Percentiles rank a stretch among this genome's conserved stretches.
Evolutionary conservation across 1,140 invertebrate species (phyloP).

Genomic region (Agrypnia vestita): DNA sequence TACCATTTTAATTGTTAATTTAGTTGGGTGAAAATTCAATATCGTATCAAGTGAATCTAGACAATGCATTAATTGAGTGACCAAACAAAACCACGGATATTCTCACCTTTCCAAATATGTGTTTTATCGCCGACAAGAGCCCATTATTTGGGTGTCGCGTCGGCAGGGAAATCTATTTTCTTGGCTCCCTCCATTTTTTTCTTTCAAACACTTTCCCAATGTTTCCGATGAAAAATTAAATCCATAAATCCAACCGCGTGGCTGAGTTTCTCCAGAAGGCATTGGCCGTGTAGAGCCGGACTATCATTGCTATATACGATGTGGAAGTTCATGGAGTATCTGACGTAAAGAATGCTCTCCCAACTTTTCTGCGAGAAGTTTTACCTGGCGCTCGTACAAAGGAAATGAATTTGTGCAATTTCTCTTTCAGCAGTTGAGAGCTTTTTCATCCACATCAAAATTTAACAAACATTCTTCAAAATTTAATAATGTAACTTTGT

Average conservation of each 20-base stretch:
- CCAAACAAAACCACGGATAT: too few relatives aligned
- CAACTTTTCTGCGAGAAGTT: constrained; percentile 25
- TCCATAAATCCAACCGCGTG: constrained; percentile 28
- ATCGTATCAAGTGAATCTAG: too few relatives aligned
- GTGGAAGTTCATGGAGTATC: constrained; percentile 34
- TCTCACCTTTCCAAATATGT: background rate
- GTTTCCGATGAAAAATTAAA: constrained; percentile 43
- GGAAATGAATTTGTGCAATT: constrained; percentile 42
- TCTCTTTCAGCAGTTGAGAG: background rate
- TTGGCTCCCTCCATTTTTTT: background rate
- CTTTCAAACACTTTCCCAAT: constrained; percentile 19
- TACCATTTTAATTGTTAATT: too few relatives aligned
- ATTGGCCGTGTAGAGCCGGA: constrained; percentile 5
- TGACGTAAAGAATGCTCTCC: constrained; percentile 4
- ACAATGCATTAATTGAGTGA: too few relatives aligned
- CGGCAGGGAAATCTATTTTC: constrained; percentile 22
- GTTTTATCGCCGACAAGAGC: background rate
- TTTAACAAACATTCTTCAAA: constrained; percentile 6
- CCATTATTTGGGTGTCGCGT: constrained; percentile 15
- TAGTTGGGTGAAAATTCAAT: too few relatives aligned
- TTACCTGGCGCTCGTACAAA: constrained; percentile 28
- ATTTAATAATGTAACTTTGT: background rate
- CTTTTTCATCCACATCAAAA: constrained; percentile 4
- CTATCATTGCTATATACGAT: constrained; percentile 37
- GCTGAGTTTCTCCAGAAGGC: constrained; percentile 6